A percentile compares a stretch with the other conserved stretches of the same genome.
These are phyloP conservation scores for Oscheius sp. DNA, from an alignment of 2,888 invertebrate genomes.

Conservation along the genomic window DNA sequence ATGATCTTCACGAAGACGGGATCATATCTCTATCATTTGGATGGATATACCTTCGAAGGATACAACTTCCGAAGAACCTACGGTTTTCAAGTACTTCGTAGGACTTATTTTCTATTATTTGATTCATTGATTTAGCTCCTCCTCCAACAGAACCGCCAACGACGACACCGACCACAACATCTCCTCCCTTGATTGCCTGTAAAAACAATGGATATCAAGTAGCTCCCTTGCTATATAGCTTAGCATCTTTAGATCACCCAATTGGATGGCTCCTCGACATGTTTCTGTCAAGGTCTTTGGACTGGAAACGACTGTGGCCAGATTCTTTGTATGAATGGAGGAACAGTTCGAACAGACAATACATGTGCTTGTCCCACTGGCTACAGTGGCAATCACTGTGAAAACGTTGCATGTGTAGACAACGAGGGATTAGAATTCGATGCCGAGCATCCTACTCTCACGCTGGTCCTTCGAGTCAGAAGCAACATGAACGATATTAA, in stretches of 20 bases:
- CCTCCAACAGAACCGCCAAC: conserved; percentile 30
- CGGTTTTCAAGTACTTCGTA: conserved; percentile 44
- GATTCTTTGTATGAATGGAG: conserved; percentile 54
- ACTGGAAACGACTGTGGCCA: conserved; percentile 45
- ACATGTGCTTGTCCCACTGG: conserved; percentile 45
- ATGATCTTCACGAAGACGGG: conserved; percentile 41
- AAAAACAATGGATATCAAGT: conserved; percentile 44
- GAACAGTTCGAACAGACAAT: conserved; percentile 19
- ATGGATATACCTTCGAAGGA: conserved; percentile 43
- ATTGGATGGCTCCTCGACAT: conserved; percentile 40
- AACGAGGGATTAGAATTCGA: conserved; percentile 41
- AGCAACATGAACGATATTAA: conserved; percentile 43
- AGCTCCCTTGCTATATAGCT: no score
- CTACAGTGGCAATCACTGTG: conserved; percentile 53
- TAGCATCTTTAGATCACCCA: conserved; percentile 20
- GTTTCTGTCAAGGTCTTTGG: conserved; percentile 50
- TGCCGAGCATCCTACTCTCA: conserved; percentile 54
- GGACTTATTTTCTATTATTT: conserved; percentile 19
- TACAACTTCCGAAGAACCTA: conserved; percentile 54
- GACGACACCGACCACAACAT: conserved; percentile 34
- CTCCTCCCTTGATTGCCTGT: conserved; percentile 39
- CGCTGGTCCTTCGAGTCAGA: conserved; percentile 50
- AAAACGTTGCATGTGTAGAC: conserved; percentile 52
- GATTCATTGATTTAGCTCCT: not conserved
- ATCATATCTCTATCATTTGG: conserved; percentile 23